phyloP scores from a whole-genome alignment of 2,888 invertebrate genomes.

The Tuberolachnus salignus region DNA sequence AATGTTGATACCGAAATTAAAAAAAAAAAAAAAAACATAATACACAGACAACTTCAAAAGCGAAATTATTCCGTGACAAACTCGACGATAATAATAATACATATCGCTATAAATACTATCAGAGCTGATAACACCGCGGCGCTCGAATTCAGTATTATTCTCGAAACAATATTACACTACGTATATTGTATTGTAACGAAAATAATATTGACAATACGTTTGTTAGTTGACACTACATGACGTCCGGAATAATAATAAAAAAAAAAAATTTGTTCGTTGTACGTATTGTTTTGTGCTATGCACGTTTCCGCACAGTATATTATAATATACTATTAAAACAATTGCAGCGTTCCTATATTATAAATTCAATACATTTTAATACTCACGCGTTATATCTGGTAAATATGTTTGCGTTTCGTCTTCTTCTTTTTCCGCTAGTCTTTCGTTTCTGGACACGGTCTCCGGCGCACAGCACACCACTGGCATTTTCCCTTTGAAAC shows the following conservation, averaged over 20 bases:
- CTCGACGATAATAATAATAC: too few relatives aligned
- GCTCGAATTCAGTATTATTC: too few relatives aligned
- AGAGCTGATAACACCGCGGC: too few relatives aligned
- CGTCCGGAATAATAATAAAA: too few relatives aligned
- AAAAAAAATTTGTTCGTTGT: not conserved
- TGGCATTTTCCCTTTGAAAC: constrained; percentile 45
- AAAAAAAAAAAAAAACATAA: too few relatives aligned
- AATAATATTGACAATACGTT: not conserved
- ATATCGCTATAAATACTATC: too few relatives aligned
- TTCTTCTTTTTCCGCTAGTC: constrained; percentile 1
- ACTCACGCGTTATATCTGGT: constrained; percentile 32
- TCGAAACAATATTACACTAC: not conserved
- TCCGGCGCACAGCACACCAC: constrained; percentile 47
- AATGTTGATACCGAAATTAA: too few relatives aligned
- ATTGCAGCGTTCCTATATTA: not conserved
- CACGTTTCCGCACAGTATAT: not conserved
- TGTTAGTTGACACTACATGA: not conserved
- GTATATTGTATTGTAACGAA: too few relatives aligned
- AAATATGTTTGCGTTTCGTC: not conserved
- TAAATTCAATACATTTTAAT: not conserved
- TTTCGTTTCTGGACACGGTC: constrained; percentile 8
- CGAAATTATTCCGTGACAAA: too few relatives aligned
- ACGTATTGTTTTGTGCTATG: not conserved
- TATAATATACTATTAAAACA: not conserved
- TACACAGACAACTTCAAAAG: too few relatives aligned